phyloP scores from a whole-genome alignment of 2,888 invertebrate species.

The Protula sp. region DNA sequence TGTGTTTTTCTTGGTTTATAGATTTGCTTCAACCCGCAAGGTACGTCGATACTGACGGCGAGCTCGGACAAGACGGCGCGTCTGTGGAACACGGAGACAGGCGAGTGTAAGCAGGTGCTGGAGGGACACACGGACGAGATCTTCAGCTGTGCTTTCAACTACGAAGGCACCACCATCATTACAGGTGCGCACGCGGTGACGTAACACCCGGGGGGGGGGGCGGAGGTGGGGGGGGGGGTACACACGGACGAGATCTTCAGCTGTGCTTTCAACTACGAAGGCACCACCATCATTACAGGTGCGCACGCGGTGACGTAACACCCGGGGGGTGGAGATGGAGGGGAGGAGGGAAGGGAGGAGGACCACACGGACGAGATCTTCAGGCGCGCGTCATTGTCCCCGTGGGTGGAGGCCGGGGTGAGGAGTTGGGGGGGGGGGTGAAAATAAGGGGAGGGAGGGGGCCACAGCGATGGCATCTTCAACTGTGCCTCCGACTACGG shows the following conservation, averaged over 20 bases:
- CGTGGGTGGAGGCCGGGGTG: no score
- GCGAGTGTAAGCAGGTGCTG: slow-evolving; percentile 68
- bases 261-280: slow-evolving; percentile 74
- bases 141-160: slow-evolving; percentile 76
- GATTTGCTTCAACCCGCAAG: slow-evolving; percentile 77
- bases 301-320: not conserved
- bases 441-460: no score
- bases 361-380: slow-evolving; percentile 77
- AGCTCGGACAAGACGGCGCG: slow-evolving; percentile 71
- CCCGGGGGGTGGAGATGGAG: not conserved
- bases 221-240: slow-evolving; percentile 56
- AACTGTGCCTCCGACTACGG: slow-evolving; percentile 76
- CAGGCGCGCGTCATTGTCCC: no score
- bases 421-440: no score
- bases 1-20: no score
- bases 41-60: slow-evolving; percentile 68
- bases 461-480: no score
- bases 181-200: slow-evolving; percentile 56
- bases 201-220: not conserved
- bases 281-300: slow-evolving; percentile 69
- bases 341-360: slow-evolving; percentile 39
- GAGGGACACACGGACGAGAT: slow-evolving; percentile 74
- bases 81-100: slow-evolving; percentile 69
- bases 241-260: slow-evolving; percentile 77
- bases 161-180: slow-evolving; percentile 70